A percentile compares a stretch with the other conserved stretches of the same genome.
Evolutionary conservation across 2,888 invertebrate species (phyloP).

Genomic region (Polylopha cassiicola): DNA sequence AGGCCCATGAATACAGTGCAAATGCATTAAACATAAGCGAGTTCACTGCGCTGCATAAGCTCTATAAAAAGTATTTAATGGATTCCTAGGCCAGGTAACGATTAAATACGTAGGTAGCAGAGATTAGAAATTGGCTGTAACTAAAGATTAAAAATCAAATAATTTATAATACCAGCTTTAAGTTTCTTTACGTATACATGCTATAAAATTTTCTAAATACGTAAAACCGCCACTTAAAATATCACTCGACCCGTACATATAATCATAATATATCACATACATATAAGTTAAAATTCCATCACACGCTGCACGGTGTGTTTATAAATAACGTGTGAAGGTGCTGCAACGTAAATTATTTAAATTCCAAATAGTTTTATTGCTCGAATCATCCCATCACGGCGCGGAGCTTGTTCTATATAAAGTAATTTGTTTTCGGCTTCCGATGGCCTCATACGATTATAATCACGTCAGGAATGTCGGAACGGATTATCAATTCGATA

Average conservation of each 20-base stretch:
- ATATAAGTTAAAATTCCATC: constrained; percentile 6
- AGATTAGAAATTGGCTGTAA: too few relatives aligned
- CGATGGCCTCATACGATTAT: constrained; percentile 45
- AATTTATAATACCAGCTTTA: too few relatives aligned
- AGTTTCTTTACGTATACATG: too few relatives aligned
- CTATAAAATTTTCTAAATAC: neutral
- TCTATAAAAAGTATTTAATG: too few relatives aligned
- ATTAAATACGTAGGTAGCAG: too few relatives aligned
- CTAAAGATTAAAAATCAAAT: too few relatives aligned
- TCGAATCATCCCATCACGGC: constrained; percentile 30
- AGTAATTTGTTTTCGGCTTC: constrained; percentile 61
- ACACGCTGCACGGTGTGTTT: neutral
- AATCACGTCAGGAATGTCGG: constrained; percentile 53
- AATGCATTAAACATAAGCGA: too few relatives aligned
- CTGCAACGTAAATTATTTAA: constrained; percentile 32
- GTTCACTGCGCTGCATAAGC: too few relatives aligned
- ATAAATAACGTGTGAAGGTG: constrained; percentile 15
- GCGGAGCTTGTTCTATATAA: constrained; percentile 36
- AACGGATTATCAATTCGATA: constrained; percentile 58
- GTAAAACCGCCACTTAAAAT: neutral
- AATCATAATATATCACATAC: constrained; percentile 1
- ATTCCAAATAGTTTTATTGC: constrained; percentile 37
- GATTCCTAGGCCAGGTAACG: too few relatives aligned
- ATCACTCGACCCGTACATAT: neutral
- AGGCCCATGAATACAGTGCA: too few relatives aligned